A percentile compares a stretch with the other conserved stretches of the same genome.
Conservation (phyloP, 2,797 vertebrate genomes). For the Botia kubotai region DNA sequence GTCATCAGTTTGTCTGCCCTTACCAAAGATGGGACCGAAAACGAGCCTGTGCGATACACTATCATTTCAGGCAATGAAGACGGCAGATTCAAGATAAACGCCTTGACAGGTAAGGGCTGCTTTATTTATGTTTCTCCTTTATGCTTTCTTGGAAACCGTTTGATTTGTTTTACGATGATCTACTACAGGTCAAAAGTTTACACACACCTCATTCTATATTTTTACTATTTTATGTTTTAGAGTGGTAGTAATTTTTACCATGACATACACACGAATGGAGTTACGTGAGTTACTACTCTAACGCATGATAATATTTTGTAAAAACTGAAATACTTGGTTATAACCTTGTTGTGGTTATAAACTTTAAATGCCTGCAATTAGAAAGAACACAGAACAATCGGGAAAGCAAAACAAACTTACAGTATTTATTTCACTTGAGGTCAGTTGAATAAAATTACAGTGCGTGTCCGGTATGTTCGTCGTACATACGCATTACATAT, state of each 20-base stretch:
- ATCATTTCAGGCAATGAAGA: slow-evolving; percentile 89
- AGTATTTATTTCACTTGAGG: not conserved
- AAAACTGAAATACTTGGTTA: no score
- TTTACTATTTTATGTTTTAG: no score
- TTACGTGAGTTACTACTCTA: not conserved
- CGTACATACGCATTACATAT: not conserved
- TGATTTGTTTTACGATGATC: slow-evolving; percentile 3
- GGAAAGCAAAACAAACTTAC: not conserved
- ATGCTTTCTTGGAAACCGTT: not conserved
- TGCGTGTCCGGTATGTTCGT: not conserved
- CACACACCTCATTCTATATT: no score
- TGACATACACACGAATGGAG: not conserved
- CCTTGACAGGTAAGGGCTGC: slow-evolving; percentile 80
- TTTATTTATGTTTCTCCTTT: slow-evolving; percentile 1
- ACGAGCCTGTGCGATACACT: slow-evolving; percentile 79
- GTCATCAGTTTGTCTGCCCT: slow-evolving; percentile 84
- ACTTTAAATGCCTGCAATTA: not conserved
- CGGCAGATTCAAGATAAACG: slow-evolving; percentile 83
- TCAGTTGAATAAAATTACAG: not conserved
- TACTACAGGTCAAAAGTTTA: not conserved
- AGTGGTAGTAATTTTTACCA: no score
- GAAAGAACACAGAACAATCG: not conserved
- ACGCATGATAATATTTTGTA: no score
- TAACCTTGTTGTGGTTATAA: no score
- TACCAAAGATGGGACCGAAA: slow-evolving; percentile 77